A percentile compares a stretch with the other conserved stretches of the same genome.
Evolutionary conservation across 2,113 vertebrate species (phyloP).

Genomic region (Mobula birostris): DNA sequence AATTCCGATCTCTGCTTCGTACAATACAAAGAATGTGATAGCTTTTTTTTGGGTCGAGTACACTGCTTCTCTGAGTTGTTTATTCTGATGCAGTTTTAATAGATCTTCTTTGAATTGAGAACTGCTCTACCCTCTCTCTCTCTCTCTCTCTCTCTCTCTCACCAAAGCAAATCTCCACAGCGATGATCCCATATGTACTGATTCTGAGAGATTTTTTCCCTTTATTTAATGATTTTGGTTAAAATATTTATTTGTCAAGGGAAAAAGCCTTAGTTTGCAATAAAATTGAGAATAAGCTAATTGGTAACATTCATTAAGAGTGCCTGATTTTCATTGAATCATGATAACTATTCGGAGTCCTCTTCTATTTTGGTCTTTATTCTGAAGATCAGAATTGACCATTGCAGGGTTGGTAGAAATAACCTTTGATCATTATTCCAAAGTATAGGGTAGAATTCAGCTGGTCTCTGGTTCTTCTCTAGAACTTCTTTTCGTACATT

Average conservation of each 20-base stretch:
- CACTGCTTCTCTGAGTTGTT: background rate
- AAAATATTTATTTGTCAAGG: constrained; percentile 27
- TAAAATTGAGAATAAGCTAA: background rate
- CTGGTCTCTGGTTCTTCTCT: no score
- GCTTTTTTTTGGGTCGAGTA: background rate
- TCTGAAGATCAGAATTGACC: no score
- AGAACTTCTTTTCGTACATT: no score
- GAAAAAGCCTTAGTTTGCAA: background rate
- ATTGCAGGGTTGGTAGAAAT: no score
- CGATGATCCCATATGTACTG: constrained; percentile 3
- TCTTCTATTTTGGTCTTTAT: no score
- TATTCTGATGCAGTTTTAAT: constrained; percentile 8
- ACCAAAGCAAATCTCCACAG: background rate
- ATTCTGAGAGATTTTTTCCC: background rate
- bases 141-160: background rate
- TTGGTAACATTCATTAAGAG: background rate
- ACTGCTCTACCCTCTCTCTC: background rate
- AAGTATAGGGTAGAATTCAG: no score
- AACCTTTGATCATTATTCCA: no score
- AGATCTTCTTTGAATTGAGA: background rate
- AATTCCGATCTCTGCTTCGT: background rate
- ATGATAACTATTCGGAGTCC: no score
- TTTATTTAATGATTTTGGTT: background rate
- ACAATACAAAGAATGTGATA: background rate
- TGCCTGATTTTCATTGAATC: background rate